These are phyloP conservation scores for Nyctibius grandis DNA, from an alignment of 2,797 vertebrate genomes.

Conservation along the genomic window DNA sequence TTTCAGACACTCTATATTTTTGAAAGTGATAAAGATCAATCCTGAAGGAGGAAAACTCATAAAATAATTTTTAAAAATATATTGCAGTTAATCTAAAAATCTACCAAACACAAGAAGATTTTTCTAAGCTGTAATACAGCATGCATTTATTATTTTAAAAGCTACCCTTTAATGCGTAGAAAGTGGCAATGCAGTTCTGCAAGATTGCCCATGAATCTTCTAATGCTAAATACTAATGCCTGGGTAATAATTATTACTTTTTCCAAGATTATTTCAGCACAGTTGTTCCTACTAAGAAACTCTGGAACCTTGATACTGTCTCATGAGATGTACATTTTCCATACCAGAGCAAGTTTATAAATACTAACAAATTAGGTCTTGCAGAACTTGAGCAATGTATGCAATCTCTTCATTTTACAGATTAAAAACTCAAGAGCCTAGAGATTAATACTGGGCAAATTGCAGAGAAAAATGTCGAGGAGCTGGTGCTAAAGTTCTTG, in stretches of 20 bases:
- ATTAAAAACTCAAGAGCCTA: not conserved
- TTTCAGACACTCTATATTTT: not conserved
- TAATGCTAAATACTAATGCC: not conserved
- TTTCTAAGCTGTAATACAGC: not conserved
- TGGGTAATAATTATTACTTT: not conserved
- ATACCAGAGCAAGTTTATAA: not conserved
- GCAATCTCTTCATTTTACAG: not conserved
- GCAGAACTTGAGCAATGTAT: not conserved
- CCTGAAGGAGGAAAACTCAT: not conserved
- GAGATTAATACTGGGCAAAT: not conserved
- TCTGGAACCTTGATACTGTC: not conserved
- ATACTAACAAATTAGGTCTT: not conserved
- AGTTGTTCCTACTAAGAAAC: not conserved
- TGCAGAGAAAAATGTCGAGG: not conserved
- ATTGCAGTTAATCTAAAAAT: not conserved
- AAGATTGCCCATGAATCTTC: not conserved
- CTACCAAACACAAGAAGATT: not conserved
- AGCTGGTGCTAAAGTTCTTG: not conserved
- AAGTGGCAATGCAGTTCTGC: not conserved
- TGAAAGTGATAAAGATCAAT: slow-evolving; percentile 2
- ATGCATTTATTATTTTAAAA: not conserved
- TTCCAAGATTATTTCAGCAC: not conserved
- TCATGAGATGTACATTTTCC: not conserved
- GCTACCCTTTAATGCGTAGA: not conserved
- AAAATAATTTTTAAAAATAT: not conserved